These are phyloP conservation scores for Pachydiplax longipennis DNA, from an alignment of 2,888 invertebrate species.

Conservation along the genomic window DNA sequence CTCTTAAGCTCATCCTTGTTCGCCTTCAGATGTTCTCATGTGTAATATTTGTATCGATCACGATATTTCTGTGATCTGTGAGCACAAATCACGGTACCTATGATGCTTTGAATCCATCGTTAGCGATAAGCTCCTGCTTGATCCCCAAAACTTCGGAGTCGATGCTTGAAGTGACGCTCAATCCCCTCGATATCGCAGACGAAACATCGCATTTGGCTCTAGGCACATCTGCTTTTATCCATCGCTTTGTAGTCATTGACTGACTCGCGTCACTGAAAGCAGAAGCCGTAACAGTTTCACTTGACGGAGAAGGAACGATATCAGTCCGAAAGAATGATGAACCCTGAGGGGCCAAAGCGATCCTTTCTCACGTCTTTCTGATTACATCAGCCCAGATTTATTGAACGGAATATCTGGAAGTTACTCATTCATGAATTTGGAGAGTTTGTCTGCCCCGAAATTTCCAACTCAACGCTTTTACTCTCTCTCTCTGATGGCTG, in stretches of 20 bases:
- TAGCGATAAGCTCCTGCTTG: no score
- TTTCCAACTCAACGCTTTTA: no score
- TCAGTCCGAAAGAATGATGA: neutral
- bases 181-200: neutral
- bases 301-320: neutral
- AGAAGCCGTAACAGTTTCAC: neutral
- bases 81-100: no score
- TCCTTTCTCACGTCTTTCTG: neutral
- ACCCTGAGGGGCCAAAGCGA: neutral
- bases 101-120: no score
- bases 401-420: neutral
- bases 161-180: neutral
- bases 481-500: no score
- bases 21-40: no score
- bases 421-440: no score
- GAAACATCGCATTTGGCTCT: neutral
- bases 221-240: neutral
- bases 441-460: no score
- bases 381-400: neutral
- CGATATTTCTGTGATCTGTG: no score
- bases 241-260: neutral
- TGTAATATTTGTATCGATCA: no score
- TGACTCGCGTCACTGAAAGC: neutral
- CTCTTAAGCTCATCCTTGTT: no score
- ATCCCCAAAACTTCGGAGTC: no score